Percentiles rank a stretch among this genome's conserved stretches.
Conservation (phyloP, 2,888 invertebrate genomes). For the Phyto melanocephala region DNA sequence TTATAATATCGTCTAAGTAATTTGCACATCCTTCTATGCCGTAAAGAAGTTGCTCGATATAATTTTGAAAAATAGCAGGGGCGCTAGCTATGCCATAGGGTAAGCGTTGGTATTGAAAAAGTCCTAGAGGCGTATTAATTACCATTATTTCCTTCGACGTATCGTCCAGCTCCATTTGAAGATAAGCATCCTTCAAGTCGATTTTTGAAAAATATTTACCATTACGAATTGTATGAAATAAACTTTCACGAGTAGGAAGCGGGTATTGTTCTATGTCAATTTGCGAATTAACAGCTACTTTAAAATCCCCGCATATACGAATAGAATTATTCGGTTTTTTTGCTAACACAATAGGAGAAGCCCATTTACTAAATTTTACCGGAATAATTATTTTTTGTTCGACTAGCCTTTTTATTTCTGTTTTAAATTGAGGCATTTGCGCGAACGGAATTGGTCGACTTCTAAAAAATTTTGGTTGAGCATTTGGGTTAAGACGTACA, state of each 20-base stretch:
- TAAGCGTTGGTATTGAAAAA: slow-evolving; percentile 70
- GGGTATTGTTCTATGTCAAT: slow-evolving; percentile 68
- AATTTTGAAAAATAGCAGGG: too few species aligned
- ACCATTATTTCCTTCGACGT: too few species aligned
- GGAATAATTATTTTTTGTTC: slow-evolving; percentile 15
- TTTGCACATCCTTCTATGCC: too few species aligned
- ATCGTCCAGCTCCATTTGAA: too few species aligned
- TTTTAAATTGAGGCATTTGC: slow-evolving; percentile 27
- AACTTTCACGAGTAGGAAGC: slow-evolving; percentile 32
- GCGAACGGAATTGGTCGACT: slow-evolving; percentile 56
- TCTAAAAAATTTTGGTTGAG: slow-evolving; percentile 56
- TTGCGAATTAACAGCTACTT: slow-evolving; percentile 64
- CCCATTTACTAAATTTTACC: slow-evolving; percentile 70
- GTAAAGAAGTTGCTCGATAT: too few species aligned
- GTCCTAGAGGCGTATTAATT: slow-evolving; percentile 36
- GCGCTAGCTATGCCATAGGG: slow-evolving; percentile 75
- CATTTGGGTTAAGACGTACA: slow-evolving; percentile 31
- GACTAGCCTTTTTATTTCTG: slow-evolving; percentile 17
- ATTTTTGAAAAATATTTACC: too few species aligned
- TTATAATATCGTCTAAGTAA: slow-evolving; percentile 71
- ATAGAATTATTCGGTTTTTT: slow-evolving; percentile 68
- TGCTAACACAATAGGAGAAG: slow-evolving; percentile 72
- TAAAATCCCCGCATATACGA: slow-evolving; percentile 68
- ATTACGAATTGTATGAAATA: slow-evolving; percentile 41
- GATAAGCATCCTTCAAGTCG: too few species aligned